Evolutionary conservation across 1,140 invertebrate genomes (phyloP).

Genomic region (Lepidurus arcticus): DNA sequence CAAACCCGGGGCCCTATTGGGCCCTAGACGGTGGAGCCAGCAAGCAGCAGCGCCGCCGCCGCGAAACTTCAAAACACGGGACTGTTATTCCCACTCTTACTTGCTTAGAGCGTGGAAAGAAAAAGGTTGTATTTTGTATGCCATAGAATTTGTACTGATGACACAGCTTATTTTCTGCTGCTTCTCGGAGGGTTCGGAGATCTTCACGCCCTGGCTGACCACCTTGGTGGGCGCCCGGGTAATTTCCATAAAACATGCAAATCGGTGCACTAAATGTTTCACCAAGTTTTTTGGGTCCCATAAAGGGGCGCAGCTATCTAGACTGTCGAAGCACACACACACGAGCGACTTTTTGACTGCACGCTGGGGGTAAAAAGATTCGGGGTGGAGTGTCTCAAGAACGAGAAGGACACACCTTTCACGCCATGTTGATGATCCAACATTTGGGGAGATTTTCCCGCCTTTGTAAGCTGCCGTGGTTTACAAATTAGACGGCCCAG

Average conservation of each 20-base stretch:
- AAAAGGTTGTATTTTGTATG: not conserved
- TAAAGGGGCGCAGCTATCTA: not conserved
- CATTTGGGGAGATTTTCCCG: not conserved
- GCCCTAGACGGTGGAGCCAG: not conserved
- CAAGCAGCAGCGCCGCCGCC: not conserved
- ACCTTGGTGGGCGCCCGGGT: not conserved
- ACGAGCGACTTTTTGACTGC: no score
- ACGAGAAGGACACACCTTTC: not conserved
- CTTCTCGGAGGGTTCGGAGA: not conserved
- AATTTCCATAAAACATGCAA: conserved; percentile 3
- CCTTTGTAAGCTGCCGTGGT: not conserved
- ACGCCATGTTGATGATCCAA: not conserved
- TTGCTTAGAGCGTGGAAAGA: not conserved
- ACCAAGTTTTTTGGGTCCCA: not conserved
- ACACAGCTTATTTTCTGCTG: not conserved
- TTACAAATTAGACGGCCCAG: conserved; percentile 21
- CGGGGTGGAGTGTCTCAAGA: not conserved
- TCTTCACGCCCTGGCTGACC: not conserved
- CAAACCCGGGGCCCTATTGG: not conserved
- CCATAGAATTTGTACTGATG: not conserved
- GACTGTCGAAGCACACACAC: no score
- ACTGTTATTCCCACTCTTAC: not conserved
- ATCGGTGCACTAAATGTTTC: conserved; percentile 10
- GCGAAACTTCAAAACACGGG: not conserved
- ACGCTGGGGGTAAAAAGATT: no score